Conservation (phyloP, 23 tunicate genomes). For the Pegea sp. region DNA sequence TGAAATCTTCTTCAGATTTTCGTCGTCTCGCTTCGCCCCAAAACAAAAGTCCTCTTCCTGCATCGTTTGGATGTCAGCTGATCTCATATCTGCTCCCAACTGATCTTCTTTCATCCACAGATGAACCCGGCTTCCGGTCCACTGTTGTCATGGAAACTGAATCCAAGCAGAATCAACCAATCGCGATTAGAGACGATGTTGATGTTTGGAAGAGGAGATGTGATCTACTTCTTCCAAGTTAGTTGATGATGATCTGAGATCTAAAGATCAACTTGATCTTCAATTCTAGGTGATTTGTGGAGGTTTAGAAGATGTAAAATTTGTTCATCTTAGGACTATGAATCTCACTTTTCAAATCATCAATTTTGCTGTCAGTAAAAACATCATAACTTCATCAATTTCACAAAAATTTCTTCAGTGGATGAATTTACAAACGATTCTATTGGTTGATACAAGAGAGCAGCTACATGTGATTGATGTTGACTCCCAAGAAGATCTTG, state of each 20-base stretch:
- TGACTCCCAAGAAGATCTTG: constrained; percentile 50
- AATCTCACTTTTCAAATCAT: constrained; percentile 74
- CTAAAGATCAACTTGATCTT: no score
- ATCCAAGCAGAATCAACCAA: constrained; percentile 9
- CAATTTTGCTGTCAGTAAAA: constrained; percentile 53
- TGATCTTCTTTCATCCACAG: constrained; percentile 13
- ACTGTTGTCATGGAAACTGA: constrained; percentile 57
- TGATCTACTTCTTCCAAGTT: constrained; percentile 81
- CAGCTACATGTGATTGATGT: constrained; percentile 72
- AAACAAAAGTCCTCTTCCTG: constrained; percentile 52
- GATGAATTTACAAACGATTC: constrained; percentile 58
- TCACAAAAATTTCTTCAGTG: constrained; percentile 20
- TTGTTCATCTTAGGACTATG: constrained; percentile 74
- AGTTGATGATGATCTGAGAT: no score
- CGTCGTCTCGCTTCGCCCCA: constrained; percentile 67
- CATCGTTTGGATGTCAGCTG: constrained; percentile 34
- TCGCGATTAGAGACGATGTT: constrained; percentile 55
- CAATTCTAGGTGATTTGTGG: constrained; percentile 48
- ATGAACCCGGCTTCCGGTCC: constrained; percentile 55
- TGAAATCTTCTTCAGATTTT: constrained; percentile 24
- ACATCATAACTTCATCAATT: background rate
- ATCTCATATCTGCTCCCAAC: background rate
- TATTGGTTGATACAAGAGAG: constrained; percentile 49
- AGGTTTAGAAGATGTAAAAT: constrained; percentile 42
- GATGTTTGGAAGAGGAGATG: constrained; percentile 76